A percentile compares a stretch with the other conserved stretches of the same genome.
Evolutionary conservation across 2,113 vertebrate species (phyloP).

Genomic region (Oceanodroma tethys): DNA sequence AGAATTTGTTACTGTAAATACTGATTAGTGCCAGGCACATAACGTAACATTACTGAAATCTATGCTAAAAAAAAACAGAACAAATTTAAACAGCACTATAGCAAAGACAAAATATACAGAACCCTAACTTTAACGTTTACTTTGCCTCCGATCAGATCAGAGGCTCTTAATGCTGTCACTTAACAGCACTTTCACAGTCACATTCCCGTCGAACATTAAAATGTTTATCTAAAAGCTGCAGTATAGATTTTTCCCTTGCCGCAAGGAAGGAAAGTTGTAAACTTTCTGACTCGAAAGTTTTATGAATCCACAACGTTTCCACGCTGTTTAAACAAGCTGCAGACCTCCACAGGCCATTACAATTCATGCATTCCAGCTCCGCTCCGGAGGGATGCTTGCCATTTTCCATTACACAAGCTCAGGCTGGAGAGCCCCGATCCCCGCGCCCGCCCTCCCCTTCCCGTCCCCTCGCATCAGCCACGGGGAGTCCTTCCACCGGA

Average conservation of each 20-base stretch:
- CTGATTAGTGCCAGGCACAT: not conserved
- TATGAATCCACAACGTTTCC: conserved; percentile 29
- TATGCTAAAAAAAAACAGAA: not conserved
- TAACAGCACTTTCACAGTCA: not conserved
- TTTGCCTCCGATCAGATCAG: not conserved
- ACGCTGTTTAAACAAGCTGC: not conserved
- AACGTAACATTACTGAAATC: not conserved
- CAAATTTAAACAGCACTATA: not conserved
- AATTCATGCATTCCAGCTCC: not conserved
- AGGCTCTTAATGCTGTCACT: not conserved
- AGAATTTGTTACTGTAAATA: not conserved
- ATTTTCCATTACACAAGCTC: conserved; percentile 50
- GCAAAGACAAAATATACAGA: not conserved
- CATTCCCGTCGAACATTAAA: not conserved
- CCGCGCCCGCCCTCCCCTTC: not conserved
- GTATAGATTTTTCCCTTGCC: not conserved
- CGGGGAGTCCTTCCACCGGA: not conserved
- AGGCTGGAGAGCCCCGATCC: not conserved
- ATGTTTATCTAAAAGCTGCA: conserved; percentile 6
- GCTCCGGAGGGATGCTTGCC: not conserved
- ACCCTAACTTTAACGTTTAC: rapidly evolving
- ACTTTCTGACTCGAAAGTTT: conserved; percentile 13
- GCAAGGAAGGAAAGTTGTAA: not conserved
- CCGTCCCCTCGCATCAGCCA: not conserved
- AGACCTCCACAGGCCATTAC: conserved; percentile 24